Conservation (phyloP, 2,113 vertebrate species). For the Alaudala cheleensis region DNA sequence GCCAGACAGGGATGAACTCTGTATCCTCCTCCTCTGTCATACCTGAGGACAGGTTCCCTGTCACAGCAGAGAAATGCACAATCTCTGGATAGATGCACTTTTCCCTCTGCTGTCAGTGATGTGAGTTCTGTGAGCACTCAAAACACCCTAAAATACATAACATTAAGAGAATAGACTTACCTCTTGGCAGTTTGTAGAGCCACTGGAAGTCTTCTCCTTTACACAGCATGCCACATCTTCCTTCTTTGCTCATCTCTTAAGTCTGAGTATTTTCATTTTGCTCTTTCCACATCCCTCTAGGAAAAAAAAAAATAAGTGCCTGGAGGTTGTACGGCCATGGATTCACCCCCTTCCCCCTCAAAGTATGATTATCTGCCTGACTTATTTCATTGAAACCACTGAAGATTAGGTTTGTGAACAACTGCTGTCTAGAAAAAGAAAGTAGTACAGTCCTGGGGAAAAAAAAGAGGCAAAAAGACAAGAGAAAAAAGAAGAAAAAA, state of each 20-base stretch:
- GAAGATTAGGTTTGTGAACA: not conserved
- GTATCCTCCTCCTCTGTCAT: rapidly evolving
- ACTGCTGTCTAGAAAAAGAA: not conserved
- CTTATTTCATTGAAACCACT: not conserved
- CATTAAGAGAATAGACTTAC: not conserved
- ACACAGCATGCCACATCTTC: not conserved
- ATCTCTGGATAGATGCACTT: not conserved
- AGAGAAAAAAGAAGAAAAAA: rapidly evolving
- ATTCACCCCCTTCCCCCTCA: not conserved
- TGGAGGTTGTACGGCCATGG: not conserved
- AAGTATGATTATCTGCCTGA: not conserved
- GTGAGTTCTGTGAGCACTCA: not conserved
- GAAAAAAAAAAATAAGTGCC: not conserved
- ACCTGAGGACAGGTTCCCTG: not conserved
- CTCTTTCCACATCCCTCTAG: not conserved
- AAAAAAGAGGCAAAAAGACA: not conserved
- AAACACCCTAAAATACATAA: not conserved
- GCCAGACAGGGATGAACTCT: not conserved
- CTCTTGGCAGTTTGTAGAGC: not conserved
- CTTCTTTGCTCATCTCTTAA: not conserved
- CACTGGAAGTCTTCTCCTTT: not conserved
- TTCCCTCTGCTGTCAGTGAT: not conserved
- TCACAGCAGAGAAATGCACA: not conserved
- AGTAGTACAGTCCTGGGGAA: not conserved
- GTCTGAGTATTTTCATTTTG: not conserved